Percentiles rank a stretch among this genome's conserved stretches.
These are phyloP conservation scores for Bicyclus anynana DNA, from an alignment of 1,140 invertebrate species.

Conservation along the genomic window DNA sequence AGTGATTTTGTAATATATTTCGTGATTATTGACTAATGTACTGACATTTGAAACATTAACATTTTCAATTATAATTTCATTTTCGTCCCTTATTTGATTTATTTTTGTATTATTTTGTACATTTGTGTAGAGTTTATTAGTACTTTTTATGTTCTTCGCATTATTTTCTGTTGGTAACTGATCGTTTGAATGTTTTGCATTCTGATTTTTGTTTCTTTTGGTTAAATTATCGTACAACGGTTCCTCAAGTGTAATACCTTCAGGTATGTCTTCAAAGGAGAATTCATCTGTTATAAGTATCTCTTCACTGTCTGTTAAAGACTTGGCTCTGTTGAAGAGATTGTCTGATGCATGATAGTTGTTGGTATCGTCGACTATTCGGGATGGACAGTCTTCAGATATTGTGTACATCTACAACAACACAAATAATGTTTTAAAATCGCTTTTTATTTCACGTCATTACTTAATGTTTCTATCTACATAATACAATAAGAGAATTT, in stretches of 20 bases:
- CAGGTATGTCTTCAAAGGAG: slow-evolving; percentile 57
- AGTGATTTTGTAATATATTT: not conserved
- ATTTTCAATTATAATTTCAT: not conserved
- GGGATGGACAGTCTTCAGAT: slow-evolving; percentile 58
- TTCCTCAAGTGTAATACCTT: slow-evolving; percentile 57
- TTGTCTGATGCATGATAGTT: slow-evolving; percentile 49
- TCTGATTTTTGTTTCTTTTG: slow-evolving; percentile 23
- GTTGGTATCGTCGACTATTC: slow-evolving; percentile 37
- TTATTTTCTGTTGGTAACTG: not conserved
- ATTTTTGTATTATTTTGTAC: not conserved
- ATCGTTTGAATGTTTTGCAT: not conserved
- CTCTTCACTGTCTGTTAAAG: slow-evolving; percentile 40
- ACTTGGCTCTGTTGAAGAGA: slow-evolving; percentile 50
- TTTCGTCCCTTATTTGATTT: not conserved
- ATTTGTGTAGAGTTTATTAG: not conserved
- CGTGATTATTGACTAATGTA: not conserved
- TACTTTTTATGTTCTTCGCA: not conserved
- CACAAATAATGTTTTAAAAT: not conserved
- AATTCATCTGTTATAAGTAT: slow-evolving; percentile 55
- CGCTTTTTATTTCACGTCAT: no score
- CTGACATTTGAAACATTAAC: not conserved
- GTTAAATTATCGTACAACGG: slow-evolving; percentile 57
- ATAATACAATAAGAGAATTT: no score
- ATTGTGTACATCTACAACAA: slow-evolving; percentile 57
- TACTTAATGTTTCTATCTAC: no score